Evolutionary conservation across 2,888 invertebrate species (phyloP).

Genomic region (Myopa testacea): DNA sequence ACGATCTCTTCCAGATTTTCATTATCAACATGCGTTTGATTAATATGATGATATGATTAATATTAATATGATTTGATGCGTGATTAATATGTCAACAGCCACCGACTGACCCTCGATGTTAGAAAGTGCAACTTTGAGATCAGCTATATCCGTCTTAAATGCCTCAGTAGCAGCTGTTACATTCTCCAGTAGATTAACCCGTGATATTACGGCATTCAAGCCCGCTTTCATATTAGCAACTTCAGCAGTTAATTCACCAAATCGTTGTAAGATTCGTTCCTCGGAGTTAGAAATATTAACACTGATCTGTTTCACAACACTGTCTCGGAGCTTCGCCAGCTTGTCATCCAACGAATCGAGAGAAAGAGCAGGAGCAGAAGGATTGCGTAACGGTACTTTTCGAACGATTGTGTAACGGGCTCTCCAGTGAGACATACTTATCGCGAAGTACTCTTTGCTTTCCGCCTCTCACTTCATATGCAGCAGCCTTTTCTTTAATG

Average conservation of each 20-base stretch:
- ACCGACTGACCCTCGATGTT: not conserved
- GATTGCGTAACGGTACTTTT: no score
- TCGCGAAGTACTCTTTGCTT: no score
- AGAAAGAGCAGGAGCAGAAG: not conserved
- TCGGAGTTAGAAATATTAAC: not conserved
- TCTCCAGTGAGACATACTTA: not conserved
- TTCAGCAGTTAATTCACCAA: not conserved
- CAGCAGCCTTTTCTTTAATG: no score
- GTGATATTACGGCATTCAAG: not conserved
- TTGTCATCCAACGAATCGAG: not conserved
- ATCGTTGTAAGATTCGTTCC: not conserved
- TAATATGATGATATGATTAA: no score
- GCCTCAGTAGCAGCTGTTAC: not conserved
- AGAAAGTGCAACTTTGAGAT: not conserved
- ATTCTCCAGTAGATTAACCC: not conserved
- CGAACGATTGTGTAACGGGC: no score
- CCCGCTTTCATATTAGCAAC: not conserved
- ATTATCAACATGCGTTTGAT: no score
- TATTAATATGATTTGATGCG: no score
- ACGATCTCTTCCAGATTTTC: no score
- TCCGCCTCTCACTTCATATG: no score
- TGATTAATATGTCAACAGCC: no score
- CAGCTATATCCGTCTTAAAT: not conserved
- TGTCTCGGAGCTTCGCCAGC: not conserved
- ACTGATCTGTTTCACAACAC: not conserved